These are phyloP conservation scores for Abramis brama DNA, from an alignment of 2,113 vertebrate genomes.

Conservation along the genomic window DNA sequence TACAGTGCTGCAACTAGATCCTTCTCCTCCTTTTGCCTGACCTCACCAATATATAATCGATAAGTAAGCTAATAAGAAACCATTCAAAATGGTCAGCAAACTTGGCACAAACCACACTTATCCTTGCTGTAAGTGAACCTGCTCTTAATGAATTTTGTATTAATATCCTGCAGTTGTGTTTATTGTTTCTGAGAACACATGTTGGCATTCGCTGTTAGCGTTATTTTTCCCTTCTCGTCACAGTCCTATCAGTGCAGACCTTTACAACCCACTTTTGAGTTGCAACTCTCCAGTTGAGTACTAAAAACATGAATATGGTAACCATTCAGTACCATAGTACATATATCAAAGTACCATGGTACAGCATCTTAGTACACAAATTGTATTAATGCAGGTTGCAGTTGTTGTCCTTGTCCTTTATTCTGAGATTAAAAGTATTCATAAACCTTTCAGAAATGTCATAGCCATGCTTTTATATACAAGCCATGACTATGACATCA, in stretches of 20 bases:
- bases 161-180: not conserved
- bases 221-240: not conserved
- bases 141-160: not conserved
- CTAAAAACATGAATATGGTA: not conserved
- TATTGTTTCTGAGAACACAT: not conserved
- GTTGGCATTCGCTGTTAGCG: not conserved
- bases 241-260: not conserved
- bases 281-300: not conserved
- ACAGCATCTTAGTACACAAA: not conserved
- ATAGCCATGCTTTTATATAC: not conserved
- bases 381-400: not conserved
- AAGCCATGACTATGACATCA: slow-evolving; percentile 16
- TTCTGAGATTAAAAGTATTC: not conserved
- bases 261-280: not conserved
- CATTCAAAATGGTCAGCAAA: not conserved
- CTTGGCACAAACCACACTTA: not conserved
- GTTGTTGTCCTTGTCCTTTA: not conserved
- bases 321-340: not conserved
- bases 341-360: not conserved
- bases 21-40: no score
- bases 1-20: no score
- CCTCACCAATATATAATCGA: no score
- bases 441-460: not conserved
- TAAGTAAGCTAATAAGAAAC: no score
- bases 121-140: not conserved